phyloP scores from a whole-genome alignment of 2,888 invertebrate genomes.

The Caenorhabditis drosophilae region DNA sequence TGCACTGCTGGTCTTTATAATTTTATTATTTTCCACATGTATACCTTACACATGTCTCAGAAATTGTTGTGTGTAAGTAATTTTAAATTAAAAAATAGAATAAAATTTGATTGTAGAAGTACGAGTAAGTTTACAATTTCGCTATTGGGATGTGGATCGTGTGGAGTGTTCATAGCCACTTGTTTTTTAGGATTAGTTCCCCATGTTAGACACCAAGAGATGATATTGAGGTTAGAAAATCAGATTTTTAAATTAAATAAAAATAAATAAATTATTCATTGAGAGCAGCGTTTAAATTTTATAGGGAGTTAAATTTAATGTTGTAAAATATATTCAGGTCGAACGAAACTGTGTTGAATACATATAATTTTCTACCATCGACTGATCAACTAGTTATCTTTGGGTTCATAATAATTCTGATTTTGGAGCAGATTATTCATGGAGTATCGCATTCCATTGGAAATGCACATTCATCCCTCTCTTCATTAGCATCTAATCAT shows the following conservation, averaged over 20 bases:
- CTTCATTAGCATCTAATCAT: slow-evolving; percentile 12
- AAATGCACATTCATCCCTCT: slow-evolving; percentile 16
- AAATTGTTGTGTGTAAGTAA: slow-evolving; percentile 28
- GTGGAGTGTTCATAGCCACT: slow-evolving; percentile 75
- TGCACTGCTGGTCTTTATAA: slow-evolving; percentile 29
- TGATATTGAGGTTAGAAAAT: slow-evolving; percentile 23
- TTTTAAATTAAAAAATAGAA: background rate
- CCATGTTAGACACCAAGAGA: slow-evolving; percentile 70
- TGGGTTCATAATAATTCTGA: slow-evolving; percentile 63
- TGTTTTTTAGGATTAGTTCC: slow-evolving; percentile 74
- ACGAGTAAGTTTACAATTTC: slow-evolving; percentile 32
- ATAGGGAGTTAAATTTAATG: too few relatives aligned
- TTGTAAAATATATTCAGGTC: slow-evolving; percentile 6
- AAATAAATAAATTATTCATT: too few relatives aligned
- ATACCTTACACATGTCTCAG: slow-evolving; percentile 48
- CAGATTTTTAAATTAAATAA: background rate
- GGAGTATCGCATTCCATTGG: slow-evolving; percentile 29
- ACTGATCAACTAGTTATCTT: slow-evolving; percentile 60
- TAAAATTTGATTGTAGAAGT: slow-evolving; percentile 15
- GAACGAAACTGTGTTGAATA: slow-evolving; percentile 11
- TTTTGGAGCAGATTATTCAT: slow-evolving; percentile 58
- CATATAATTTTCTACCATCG: slow-evolving; percentile 19
- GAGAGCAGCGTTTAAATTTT: too few relatives aligned
- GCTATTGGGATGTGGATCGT: slow-evolving; percentile 72
- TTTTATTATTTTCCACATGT: slow-evolving; percentile 40